Percentiles rank a stretch among this genome's conserved stretches.
Evolutionary conservation across 2,113 vertebrate genomes (phyloP).

Genomic region (Prietella phreatophila): DNA sequence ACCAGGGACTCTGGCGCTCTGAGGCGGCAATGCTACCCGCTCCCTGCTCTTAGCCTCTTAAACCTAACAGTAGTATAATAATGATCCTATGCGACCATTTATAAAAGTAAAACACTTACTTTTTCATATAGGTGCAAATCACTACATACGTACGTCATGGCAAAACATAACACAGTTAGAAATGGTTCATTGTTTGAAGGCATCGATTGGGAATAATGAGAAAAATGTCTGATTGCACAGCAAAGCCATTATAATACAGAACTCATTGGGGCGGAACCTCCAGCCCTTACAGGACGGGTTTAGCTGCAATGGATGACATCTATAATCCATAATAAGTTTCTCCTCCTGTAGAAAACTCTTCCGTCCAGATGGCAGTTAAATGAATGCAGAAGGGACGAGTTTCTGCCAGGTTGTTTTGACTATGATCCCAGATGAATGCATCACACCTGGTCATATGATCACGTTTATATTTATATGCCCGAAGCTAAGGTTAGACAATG

Average conservation of each 20-base stretch:
- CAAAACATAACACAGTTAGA: background rate
- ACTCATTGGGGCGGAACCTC: background rate
- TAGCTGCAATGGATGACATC: background rate
- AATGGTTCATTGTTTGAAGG: background rate
- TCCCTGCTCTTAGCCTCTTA: background rate
- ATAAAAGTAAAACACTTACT: background rate
- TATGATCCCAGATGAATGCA: background rate
- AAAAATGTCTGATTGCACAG: background rate
- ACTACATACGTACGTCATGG: background rate
- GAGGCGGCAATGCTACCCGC: background rate
- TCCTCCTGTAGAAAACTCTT: background rate
- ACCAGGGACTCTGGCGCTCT: background rate
- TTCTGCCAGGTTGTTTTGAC: constrained; percentile 8
- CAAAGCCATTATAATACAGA: background rate
- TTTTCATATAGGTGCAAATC: background rate
- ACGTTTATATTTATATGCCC: background rate
- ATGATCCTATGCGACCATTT: background rate
- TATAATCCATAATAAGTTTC: background rate
- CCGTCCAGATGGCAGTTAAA: background rate
- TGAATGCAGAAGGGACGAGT: background rate
- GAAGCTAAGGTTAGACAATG: background rate
- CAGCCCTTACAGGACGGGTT: background rate
- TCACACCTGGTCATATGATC: background rate
- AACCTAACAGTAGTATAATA: background rate
- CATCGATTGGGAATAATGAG: background rate